Base-by-base conservation (phyloP, 2,797 vertebrate genomes). In the Phrynocephalus vlangalii region DNA sequence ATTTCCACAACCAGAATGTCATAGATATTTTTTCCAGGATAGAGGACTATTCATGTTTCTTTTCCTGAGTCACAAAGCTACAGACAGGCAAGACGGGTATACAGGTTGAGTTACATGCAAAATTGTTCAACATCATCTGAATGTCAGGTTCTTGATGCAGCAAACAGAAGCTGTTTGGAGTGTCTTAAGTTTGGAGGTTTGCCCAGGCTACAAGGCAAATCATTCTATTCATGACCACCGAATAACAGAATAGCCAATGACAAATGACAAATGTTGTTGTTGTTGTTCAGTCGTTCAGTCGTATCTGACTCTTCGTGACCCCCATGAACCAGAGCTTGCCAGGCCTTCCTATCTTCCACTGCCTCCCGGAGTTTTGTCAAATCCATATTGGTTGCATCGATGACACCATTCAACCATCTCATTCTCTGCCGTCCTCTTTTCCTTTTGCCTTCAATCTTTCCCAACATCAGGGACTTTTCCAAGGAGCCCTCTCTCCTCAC, bases 31-130 rank as follows among this genome's bases (percentile, higher is more conserved):
- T 71, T 70, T 70, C 33, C 63, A 75, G 83, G 67, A 91, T 85
- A 84, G 83, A 88, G 90, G 79, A 88, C 28, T 87, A 73, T 71
- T 91, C 73, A 67, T 89, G 88, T 87, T 93, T 67, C 88, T 89
- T 91, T 85, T 50, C 85, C 68, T 76, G n/a, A 82, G 90, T 86
- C 86, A 63, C 85, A 16, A 78, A 91, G 86, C 89, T 88, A 88
- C 71, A 92, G 48, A 91, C 88, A 82, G 13, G 50, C 13, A 72
- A 88, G 73, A 80, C 76, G 93, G 90, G 93, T 50, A 87, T 88
- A 90, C 82, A 82, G 85, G 38, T 63, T 10, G 26, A 87, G 87
- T 83, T 89, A 90, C 38, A 83, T 86, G 71, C 28, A 88, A 90
- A 83, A 56, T 72, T 30, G n/a, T 5, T n/a, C 71, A 76, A 79